Percentiles rank a stretch among this genome's conserved stretches.
Conservation (phyloP, 2,113 vertebrate species). For the Mellivora capensis region DNA sequence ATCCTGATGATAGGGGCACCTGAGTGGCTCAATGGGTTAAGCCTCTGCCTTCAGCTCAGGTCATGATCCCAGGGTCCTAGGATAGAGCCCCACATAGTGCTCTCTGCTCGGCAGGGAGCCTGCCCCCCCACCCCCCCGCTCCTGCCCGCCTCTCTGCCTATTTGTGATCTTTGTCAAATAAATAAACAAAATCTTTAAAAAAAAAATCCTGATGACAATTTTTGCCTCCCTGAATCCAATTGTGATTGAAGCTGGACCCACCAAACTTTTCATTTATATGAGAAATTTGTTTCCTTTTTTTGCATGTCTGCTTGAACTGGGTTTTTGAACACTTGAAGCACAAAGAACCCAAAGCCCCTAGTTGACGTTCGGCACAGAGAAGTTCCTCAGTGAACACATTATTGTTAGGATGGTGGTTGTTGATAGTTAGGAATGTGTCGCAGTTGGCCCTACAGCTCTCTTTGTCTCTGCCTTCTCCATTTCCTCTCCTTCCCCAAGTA, state of each 20-base stretch:
- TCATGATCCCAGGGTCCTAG: no score
- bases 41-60: no score
- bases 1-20: not conserved
- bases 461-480: not conserved
- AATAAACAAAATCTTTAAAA: no score
- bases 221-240: not conserved
- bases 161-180: no score
- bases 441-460: not conserved
- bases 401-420: not conserved
- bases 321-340: not conserved
- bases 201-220: not conserved
- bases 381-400: not conserved
- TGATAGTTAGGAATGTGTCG: not conserved
- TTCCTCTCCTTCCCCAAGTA: not conserved
- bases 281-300: not conserved
- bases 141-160: no score
- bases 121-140: no score
- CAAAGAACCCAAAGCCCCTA: not conserved
- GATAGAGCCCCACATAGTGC: no score
- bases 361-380: not conserved
- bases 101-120: no score
- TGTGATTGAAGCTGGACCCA: not conserved
- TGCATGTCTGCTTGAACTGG: not conserved
- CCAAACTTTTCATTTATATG: not conserved
- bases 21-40: no score